Base-by-base conservation (phyloP, 2,113 vertebrate species). In the Odobenus rosmarus region DNA sequence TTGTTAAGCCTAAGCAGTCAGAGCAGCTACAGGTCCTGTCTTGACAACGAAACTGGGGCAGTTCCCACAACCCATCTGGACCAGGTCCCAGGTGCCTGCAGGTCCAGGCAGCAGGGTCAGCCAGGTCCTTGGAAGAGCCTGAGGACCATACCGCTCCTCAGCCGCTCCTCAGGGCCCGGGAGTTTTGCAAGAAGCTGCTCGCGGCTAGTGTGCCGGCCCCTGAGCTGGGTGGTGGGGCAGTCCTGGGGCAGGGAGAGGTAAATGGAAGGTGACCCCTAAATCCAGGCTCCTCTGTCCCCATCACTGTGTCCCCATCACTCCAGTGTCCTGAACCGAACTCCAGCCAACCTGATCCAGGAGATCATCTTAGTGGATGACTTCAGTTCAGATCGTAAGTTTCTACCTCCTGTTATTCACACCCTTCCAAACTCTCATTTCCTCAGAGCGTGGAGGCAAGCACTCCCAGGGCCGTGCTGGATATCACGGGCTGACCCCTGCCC, bases 351-450 rank as follows among this genome's bases (percentile, higher is more conserved):
- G 93, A 99, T 99, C 97, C 99, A 99, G 96, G 99, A 99, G 98
- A 99, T 99, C 81, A 99, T 99, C 98, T 98, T 99, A 95, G 99
- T 99, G 72, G 99, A 99, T 90, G 99, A 99, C 99, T 99, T 99
- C 99, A 99, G 99, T 98, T 98, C 99, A 1, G 99, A 99, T 96
- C 98, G 99, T 99, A 98, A 99, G 99, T 99, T 72, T 90, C n/a
- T 79, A 23, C 97, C 33, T 85, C 79, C 57, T 49, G 26, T 61
- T 86, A 59, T 33, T 12, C 23, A 13, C 4, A 14, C 33, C 7
- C 3, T 24, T 76, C 19, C 26, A 15, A 2, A 1, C 12, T 12
- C 18, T 31, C 2, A 0, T 36, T 39, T 42, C 74, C 92, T 69
- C 23, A 39, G 53, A 62, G 39, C 1, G 5, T 24, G 9, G 62